Evolutionary conservation across 1,140 invertebrate species (phyloP).

Genomic region (Atta colombica): DNA sequence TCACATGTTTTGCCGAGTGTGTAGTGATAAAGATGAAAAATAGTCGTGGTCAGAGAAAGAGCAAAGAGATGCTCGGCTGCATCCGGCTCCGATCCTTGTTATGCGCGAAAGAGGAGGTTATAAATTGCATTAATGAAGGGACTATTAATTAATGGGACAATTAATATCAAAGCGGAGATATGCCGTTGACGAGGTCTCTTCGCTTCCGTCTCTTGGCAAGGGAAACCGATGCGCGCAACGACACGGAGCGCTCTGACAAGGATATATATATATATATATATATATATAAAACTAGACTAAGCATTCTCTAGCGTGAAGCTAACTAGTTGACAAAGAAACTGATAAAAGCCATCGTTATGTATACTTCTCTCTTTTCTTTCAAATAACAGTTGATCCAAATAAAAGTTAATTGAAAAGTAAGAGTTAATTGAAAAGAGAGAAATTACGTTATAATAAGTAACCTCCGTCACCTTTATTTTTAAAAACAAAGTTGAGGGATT

Average conservation of each 20-base stretch:
- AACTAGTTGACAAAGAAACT: too few species aligned
- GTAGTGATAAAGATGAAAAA: conserved; percentile 42
- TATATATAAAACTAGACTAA: too few species aligned
- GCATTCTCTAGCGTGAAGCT: too few species aligned
- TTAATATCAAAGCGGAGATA: conserved; percentile 69
- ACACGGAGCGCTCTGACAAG: background rate
- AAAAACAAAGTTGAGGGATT: too few species aligned
- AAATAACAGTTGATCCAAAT: too few species aligned
- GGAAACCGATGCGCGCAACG: conserved; percentile 54
- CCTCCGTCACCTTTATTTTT: too few species aligned
- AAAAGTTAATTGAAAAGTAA: too few species aligned
- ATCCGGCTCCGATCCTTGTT: background rate
- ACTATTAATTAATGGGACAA: conserved; percentile 71
- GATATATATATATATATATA: too few species aligned
- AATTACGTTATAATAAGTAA: too few species aligned
- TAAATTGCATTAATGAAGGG: conserved; percentile 72
- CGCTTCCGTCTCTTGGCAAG: conserved; percentile 51
- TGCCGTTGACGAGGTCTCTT: conserved; percentile 51
- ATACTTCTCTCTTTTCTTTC: too few species aligned
- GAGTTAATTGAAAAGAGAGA: too few species aligned
- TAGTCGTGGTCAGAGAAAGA: conserved; percentile 42
- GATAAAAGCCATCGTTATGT: too few species aligned
- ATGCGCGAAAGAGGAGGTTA: conserved; percentile 26
- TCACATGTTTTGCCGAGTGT: conserved; percentile 23
- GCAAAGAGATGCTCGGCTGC: background rate